Evolutionary conservation across 2,888 invertebrate species (phyloP).

Genomic region (Dolichopus griseipennis): DNA sequence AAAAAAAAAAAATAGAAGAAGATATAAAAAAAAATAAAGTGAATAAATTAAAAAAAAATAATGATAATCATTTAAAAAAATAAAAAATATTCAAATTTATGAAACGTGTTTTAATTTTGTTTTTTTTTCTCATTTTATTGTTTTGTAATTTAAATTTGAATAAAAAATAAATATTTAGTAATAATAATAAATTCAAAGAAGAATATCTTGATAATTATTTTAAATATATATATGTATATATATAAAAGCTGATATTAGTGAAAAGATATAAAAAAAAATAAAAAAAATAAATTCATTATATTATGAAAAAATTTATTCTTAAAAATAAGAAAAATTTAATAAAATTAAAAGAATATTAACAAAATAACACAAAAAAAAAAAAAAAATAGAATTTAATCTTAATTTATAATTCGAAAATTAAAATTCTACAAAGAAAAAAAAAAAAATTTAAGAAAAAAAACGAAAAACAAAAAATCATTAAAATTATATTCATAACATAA

Average conservation of each 20-base stretch:
- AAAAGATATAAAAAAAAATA: background rate
- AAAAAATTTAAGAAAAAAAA: background rate
- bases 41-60: background rate
- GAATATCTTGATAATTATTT: no score
- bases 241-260: no score
- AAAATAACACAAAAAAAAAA: background rate
- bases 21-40: background rate
- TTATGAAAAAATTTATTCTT: background rate
- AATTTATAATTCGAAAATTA: slow-evolving; percentile 7
- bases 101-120: background rate
- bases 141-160: background rate
- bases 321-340: background rate
- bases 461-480: background rate
- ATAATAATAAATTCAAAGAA: background rate
- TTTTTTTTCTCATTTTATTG: background rate
- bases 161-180: background rate
- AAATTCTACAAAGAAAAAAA: slow-evolving; percentile 8
- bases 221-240: no score
- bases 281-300: background rate
- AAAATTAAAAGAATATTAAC: background rate
- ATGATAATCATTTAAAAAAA: background rate
- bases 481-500: background rate
- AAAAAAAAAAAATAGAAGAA: background rate
- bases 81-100: background rate
- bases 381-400: background rate